Evolutionary conservation across 2,888 invertebrate genomes (phyloP).

Genomic region (Reticulitermes lucifugus): DNA sequence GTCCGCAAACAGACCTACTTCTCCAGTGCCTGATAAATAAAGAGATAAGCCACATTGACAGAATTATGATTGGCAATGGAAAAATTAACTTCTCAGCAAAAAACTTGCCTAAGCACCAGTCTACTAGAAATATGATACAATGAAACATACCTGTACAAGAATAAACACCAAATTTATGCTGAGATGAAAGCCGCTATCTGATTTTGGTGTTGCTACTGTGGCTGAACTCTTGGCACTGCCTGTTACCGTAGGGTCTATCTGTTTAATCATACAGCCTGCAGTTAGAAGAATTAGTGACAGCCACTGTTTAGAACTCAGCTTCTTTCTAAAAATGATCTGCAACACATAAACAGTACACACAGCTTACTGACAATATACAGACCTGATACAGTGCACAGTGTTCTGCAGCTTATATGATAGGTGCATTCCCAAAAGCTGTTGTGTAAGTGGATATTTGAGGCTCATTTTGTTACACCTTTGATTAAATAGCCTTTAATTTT

Average conservation of each 20-base stretch:
- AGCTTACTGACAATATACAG: neutral
- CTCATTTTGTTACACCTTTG: too few species aligned
- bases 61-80: too few species aligned
- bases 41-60: too few species aligned
- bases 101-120: too few species aligned
- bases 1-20: too few species aligned
- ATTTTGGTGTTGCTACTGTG: neutral
- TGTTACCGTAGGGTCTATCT: conserved; percentile 69
- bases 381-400: too few species aligned
- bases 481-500: too few species aligned
- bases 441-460: too few species aligned
- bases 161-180: conserved; percentile 62
- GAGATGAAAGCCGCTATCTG: conserved; percentile 56
- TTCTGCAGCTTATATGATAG: too few species aligned
- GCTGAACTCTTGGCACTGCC: conserved; percentile 9
- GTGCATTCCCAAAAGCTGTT: too few species aligned
- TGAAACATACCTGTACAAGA: conserved; percentile 62
- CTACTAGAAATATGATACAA: neutral
- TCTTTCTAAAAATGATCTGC: conserved; percentile 87
- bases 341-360: conserved; percentile 57
- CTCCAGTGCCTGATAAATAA: too few species aligned
- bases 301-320: conserved; percentile 87
- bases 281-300: conserved; percentile 88
- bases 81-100: too few species aligned
- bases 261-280: conserved; percentile 91